Percentiles rank a stretch among this genome's conserved stretches.
Conservation (phyloP, 2,113 vertebrate species). For the Apteryx mantelli region DNA sequence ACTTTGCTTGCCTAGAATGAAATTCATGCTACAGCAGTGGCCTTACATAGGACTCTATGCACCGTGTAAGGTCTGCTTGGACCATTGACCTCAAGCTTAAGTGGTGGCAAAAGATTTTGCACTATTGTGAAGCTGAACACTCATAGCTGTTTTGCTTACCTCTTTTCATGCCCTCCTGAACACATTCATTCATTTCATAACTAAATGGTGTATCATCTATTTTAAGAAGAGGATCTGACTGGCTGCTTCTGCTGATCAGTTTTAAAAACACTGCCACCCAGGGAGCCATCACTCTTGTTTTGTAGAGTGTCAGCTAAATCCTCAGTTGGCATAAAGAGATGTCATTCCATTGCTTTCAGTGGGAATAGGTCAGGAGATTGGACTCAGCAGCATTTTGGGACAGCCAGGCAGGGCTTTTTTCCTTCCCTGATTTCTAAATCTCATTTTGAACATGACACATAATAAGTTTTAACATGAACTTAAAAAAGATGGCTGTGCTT, state of each 20-base stretch:
- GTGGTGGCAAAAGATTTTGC: neutral
- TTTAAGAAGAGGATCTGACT: neutral
- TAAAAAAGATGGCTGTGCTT: neutral
- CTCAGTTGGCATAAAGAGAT: neutral
- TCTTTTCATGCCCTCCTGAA: neutral
- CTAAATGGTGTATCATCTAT: neutral
- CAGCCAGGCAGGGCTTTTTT: neutral
- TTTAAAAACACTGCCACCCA: neutral
- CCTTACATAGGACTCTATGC: rapidly evolving
- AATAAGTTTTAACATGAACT: neutral
- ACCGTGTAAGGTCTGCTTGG: neutral
- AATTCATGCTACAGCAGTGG: neutral
- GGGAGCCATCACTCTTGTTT: neutral
- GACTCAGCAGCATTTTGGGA: neutral
- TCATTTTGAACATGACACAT: neutral
- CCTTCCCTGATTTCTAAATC: neutral
- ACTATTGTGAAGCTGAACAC: neutral
- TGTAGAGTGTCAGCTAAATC: neutral
- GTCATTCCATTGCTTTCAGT: neutral
- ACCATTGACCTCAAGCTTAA: neutral
- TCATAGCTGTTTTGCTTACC: neutral
- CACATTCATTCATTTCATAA: slow-evolving; percentile 1
- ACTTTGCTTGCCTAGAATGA: neutral
- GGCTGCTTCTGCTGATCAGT: neutral
- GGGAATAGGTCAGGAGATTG: neutral